Evolutionary conservation across 2,113 vertebrate genomes (phyloP).

Genomic region (Mesitornis unicolor): DNA sequence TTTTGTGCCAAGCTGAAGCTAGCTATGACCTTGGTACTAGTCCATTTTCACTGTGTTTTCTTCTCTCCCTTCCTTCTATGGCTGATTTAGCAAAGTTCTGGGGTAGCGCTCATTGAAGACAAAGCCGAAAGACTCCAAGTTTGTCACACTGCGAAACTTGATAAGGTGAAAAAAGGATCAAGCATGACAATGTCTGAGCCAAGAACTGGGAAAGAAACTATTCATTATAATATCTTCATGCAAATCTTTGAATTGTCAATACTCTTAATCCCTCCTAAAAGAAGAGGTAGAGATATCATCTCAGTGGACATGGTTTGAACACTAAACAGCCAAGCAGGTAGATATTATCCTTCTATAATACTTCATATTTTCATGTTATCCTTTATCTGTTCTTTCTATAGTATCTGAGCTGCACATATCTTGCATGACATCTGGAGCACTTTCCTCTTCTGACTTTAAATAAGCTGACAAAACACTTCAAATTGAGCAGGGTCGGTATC

Average conservation of each 20-base stretch:
- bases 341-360: not conserved
- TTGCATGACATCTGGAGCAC: not conserved
- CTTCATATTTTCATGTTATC: not conserved
- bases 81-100: not conserved
- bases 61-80: not conserved
- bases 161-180: not conserved
- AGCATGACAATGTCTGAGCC: not conserved
- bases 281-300: not conserved
- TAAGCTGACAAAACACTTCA: not conserved
- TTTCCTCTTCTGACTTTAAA: conserved; percentile 11
- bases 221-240: not conserved
- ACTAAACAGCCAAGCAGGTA: not conserved
- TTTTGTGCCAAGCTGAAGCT: not conserved
- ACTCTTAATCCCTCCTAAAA: not conserved
- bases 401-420: not conserved
- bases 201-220: not conserved
- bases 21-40: not conserved
- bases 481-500: not conserved
- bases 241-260: not conserved
- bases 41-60: not conserved
- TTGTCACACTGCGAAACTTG: not conserved
- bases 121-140: not conserved
- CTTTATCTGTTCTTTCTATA: not conserved
- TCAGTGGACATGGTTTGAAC: not conserved
- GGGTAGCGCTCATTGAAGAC: not conserved